These are phyloP conservation scores for Nematolebias whitei DNA, from an alignment of 2,113 vertebrate species.

Conservation along the genomic window DNA sequence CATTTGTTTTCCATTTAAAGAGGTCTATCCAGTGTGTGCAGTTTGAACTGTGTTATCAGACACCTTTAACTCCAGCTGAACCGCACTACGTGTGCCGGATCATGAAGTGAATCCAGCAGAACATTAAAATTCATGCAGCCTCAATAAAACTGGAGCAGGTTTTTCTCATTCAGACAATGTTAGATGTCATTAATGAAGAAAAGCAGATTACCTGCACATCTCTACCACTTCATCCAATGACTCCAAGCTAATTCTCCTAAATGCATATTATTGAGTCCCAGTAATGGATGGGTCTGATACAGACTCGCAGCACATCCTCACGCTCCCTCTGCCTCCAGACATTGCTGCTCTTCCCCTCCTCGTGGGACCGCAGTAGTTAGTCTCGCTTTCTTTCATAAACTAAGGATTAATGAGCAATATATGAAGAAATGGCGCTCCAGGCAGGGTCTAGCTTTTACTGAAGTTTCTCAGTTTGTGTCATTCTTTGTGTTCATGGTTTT, in stretches of 20 bases:
- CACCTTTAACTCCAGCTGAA: not conserved
- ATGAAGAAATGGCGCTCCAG: conserved; percentile 54
- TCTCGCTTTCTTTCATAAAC: conserved; percentile 67
- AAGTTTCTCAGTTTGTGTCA: conserved; percentile 21
- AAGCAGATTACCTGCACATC: conserved; percentile 38
- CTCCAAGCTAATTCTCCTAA: conserved; percentile 33
- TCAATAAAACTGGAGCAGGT: conserved; percentile 4
- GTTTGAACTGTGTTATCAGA: conserved; percentile 1
- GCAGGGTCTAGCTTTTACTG: conserved; percentile 36
- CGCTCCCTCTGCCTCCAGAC: conserved; percentile 38
- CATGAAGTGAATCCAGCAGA: not conserved
- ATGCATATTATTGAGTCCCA: conserved; percentile 35
- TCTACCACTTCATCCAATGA: conserved; percentile 35
- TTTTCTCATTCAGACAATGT: conserved; percentile 20
- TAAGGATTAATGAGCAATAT: conserved; percentile 66
- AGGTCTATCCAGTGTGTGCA: not conserved
- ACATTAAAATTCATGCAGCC: conserved; percentile 2
- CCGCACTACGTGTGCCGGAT: not conserved
- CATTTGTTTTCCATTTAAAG: not conserved
- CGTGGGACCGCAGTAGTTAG: conserved; percentile 47
- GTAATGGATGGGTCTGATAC: conserved; percentile 49
- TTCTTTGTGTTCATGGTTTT: conserved; percentile 4
- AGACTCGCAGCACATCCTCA: conserved; percentile 31
- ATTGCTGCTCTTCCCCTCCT: conserved; percentile 30
- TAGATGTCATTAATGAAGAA: conserved; percentile 22